Percentiles rank a stretch among this genome's conserved stretches.
Evolutionary conservation across 1,140 invertebrate genomes (phyloP).

Genomic region (Daktulosphaira vitifoliae): DNA sequence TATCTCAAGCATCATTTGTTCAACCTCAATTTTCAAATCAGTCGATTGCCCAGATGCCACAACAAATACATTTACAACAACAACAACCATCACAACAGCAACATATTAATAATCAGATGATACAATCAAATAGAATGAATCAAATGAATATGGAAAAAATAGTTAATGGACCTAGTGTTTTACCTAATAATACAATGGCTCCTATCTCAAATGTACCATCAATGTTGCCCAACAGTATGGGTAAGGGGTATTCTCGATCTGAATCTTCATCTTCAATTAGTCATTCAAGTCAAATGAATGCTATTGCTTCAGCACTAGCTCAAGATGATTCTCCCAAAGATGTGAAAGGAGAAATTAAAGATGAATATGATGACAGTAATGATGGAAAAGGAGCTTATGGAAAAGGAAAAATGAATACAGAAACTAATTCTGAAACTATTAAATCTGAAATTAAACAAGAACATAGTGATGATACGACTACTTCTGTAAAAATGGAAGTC

Average conservation of each 20-base stretch:
- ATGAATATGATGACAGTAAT: slow-evolving; percentile 29
- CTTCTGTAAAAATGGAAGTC: slow-evolving; percentile 20
- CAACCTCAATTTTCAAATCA: slow-evolving; percentile 39
- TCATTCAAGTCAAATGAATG: slow-evolving; percentile 28
- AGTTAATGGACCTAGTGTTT: slow-evolving; percentile 19
- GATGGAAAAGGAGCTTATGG: slow-evolving; percentile 28
- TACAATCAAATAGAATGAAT: slow-evolving; percentile 22
- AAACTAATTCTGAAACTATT: not conserved
- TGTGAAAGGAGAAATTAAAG: slow-evolving; percentile 21
- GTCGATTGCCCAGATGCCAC: slow-evolving; percentile 28
- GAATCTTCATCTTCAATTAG: slow-evolving; percentile 18
- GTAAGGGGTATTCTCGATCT: slow-evolving; percentile 20
- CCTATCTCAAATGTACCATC: slow-evolving; percentile 9
- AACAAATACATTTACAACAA: slow-evolving; percentile 28
- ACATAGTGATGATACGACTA: not conserved
- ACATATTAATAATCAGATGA: slow-evolving; percentile 28
- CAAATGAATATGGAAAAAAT: slow-evolving; percentile 25
- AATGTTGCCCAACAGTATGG: slow-evolving; percentile 17
- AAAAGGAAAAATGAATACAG: slow-evolving; percentile 28
- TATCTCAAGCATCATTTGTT: slow-evolving; percentile 38
- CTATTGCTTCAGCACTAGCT: slow-evolving; percentile 30
- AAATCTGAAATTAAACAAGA: slow-evolving; percentile 23
- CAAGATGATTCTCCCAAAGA: slow-evolving; percentile 31
- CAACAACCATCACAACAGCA: slow-evolving; percentile 47
- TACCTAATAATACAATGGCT: not conserved